Evolutionary conservation across 2,888 invertebrate genomes (phyloP).

Genomic region (Biston stratarius): DNA sequence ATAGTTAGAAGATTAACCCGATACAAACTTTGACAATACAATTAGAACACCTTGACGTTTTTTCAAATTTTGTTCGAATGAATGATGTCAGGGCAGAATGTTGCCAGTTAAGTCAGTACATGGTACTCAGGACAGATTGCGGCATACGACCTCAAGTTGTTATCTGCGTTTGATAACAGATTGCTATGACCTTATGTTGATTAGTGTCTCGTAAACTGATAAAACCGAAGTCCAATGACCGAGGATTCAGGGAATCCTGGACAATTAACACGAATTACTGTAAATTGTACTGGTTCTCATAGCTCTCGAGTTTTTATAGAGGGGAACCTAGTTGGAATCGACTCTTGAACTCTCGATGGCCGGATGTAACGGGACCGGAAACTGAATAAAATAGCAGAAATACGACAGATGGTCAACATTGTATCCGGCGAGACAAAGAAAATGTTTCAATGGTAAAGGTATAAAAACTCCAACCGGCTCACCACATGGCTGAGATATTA

Average conservation of each 20-base stretch:
- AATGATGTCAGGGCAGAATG: slow-evolving; percentile 54
- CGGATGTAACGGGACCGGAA: slow-evolving; percentile 82
- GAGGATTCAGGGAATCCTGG: slow-evolving; percentile 55
- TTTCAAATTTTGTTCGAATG: slow-evolving; percentile 59
- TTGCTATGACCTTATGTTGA: slow-evolving; percentile 80
- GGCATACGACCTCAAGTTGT: slow-evolving; percentile 78
- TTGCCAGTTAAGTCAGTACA: slow-evolving; percentile 27
- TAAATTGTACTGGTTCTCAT: slow-evolving; percentile 56
- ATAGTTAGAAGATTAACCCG: slow-evolving; percentile 84
- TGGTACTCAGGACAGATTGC: slow-evolving; percentile 61
- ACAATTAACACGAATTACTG: slow-evolving; percentile 45
- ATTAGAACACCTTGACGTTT: slow-evolving; percentile 79
- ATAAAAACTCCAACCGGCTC: slow-evolving; percentile 48
- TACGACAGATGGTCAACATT: slow-evolving; percentile 68
- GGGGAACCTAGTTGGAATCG: slow-evolving; percentile 59
- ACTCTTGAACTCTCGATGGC: slow-evolving; percentile 72
- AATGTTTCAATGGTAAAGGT: slow-evolving; percentile 52
- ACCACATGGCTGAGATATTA: slow-evolving; percentile 56
- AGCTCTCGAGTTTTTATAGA: slow-evolving; percentile 53
- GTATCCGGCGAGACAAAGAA: slow-evolving; percentile 63
- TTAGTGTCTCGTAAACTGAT: slow-evolving; percentile 72
- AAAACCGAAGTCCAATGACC: slow-evolving; percentile 80
- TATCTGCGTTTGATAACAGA: slow-evolving; percentile 79
- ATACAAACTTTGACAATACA: slow-evolving; percentile 71
- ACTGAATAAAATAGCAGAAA: slow-evolving; percentile 68